Base-by-base conservation (phyloP, 2,113 vertebrate species). In the Aplodontia rufa region DNA sequence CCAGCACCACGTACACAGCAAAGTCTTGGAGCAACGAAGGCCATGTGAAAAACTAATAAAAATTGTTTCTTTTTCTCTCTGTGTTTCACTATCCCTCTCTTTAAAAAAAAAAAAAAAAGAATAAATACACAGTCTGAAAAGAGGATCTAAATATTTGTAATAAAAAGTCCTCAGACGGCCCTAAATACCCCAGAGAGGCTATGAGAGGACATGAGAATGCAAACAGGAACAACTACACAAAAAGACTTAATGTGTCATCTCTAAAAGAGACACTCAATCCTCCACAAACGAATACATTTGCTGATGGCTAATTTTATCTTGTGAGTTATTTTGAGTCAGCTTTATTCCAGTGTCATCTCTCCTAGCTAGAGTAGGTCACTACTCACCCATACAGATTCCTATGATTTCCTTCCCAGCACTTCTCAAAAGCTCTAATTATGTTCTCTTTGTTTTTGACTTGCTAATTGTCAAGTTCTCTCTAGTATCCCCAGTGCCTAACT, bases 211-310 rank as follows among this genome's bases (percentile, higher is more conserved):
- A 88, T 19, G 95, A 69, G 7, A 51, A 90, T 66, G 35, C 24
- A n/a, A 80, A 96, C 10, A 72, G 30, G 69, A 22, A 71, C 30
- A 85, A 88, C 79, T 84, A 83, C 22, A 68, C 55, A 97, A 87
- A 49, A 75, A 91, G 78, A 82, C 28, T 35, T 53, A 78, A 84
- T 58, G 3, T 12, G 89, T 81, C 58, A 0, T 96, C 60, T 20
- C 16, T 93, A 62, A 97, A 98, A 86, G n/a, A 91, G 11, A 75
- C 26, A 90, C 5, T 40, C 75, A 69, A 76, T 71, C 35, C 75
- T 87, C 75, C 17, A 89, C 0, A 79, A 97, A 24, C 58, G 93
- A 69, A 68, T 22, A 69, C 91, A 87, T 24, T 91, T n/a, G 17
- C 72, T 20, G 88, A 80, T 30, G 80, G 75, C 37, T 94, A 81